Evolutionary conservation across 2,888 invertebrate genomes (phyloP).

Genomic region (Athalia circularis): DNA sequence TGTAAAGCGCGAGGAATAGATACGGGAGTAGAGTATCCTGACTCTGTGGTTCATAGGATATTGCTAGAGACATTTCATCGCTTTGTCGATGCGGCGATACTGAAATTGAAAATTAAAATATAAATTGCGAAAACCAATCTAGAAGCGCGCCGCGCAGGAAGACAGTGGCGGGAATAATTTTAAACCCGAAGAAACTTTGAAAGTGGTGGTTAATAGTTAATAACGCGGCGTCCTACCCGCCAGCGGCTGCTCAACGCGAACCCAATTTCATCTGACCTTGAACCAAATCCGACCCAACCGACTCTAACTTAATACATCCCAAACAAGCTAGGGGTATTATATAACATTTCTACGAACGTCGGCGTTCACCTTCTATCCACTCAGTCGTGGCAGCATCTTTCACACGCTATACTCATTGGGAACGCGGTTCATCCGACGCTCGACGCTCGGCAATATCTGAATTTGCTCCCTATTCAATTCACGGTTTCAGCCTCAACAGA

Average conservation of each 20-base stretch:
- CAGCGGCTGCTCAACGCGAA: background rate
- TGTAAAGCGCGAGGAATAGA: constrained; percentile 18
- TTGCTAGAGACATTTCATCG: constrained; percentile 25
- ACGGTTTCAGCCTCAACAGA: constrained; percentile 35
- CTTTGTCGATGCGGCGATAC: constrained; percentile 2
- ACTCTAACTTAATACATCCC: constrained; percentile 11
- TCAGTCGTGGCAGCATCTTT: constrained; percentile 2
- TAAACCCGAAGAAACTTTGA: constrained; percentile 20
- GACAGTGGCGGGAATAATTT: constrained; percentile 26
- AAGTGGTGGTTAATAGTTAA: constrained; percentile 30
- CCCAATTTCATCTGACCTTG: background rate
- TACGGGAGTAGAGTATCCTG: constrained; percentile 3
- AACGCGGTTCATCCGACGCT: constrained; percentile 21
- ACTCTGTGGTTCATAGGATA: constrained; percentile 20
- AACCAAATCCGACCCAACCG: background rate
- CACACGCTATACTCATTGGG: constrained; percentile 23
- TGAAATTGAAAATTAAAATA: constrained; percentile 36
- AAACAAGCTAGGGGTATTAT: background rate
- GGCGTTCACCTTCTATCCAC: background rate
- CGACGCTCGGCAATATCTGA: constrained; percentile 36
- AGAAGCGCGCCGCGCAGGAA: background rate
- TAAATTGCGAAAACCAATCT: constrained; percentile 30
- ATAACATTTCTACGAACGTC: background rate
- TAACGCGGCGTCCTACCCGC: background rate
- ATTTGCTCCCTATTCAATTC: constrained; percentile 37